Conservation (phyloP, 2,113 vertebrate genomes). For the Cisticola juncidis region DNA sequence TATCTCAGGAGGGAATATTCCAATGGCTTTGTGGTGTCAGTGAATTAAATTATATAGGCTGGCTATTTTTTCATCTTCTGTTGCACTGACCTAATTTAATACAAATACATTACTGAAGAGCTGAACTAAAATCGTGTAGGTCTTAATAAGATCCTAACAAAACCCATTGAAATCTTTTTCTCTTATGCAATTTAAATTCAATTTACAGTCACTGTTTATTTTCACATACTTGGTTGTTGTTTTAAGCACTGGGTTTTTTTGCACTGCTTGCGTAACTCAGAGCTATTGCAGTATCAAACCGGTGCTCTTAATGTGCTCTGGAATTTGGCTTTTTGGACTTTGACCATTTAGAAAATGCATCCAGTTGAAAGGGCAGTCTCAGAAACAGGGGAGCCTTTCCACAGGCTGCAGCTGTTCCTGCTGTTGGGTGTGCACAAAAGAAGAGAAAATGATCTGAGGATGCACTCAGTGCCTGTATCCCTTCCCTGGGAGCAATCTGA, state of each 20-base stretch:
- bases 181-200: conserved; percentile 66
- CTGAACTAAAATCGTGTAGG: not conserved
- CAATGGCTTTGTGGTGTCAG: not conserved
- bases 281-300: conserved; percentile 25
- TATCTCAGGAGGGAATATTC: not conserved
- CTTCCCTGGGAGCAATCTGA: not conserved
- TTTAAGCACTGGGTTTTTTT: conserved; percentile 14
- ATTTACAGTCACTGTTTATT: conserved; percentile 67
- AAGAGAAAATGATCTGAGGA: not conserved
- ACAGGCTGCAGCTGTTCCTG: conserved; percentile 3
- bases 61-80: conserved; percentile 1
- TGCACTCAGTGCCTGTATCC: not conserved
- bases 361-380: not conserved
- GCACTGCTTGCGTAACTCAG: conserved; percentile 41
- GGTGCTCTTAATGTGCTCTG: conserved; percentile 22
- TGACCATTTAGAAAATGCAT: not conserved
- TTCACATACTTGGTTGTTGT: conserved; percentile 58
- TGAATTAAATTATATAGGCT: not conserved
- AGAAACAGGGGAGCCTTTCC: not conserved
- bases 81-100: not conserved
- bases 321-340: conserved; percentile 4
- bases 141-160: conserved; percentile 48
- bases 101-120: conserved; percentile 1
- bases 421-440: not conserved
- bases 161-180: conserved; percentile 23